phyloP scores from a whole-genome alignment of 1,140 invertebrate genomes.

The Spodoptera litura region DNA sequence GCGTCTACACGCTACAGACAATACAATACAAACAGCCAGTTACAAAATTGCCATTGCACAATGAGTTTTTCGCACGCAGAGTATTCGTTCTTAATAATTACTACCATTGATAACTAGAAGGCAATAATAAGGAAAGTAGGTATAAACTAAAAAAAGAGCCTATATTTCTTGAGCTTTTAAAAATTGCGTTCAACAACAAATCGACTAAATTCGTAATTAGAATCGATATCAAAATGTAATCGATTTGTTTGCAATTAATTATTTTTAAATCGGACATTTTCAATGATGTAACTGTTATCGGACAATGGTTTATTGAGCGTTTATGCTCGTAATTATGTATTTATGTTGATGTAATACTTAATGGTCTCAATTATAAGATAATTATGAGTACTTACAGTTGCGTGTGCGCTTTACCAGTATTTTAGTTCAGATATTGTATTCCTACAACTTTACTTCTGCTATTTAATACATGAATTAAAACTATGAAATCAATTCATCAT shows the following conservation, averaged over 20 bases:
- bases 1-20: conserved; percentile 56
- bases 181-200: conserved; percentile 58
- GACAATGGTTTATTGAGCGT: conserved; percentile 17
- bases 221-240: conserved; percentile 52
- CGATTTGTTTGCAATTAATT: conserved; percentile 41
- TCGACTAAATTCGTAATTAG: conserved; percentile 49
- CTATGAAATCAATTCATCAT: too few species aligned
- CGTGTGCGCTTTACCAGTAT: too few species aligned
- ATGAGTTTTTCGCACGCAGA: conserved; percentile 67
- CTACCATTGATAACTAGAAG: conserved; percentile 36
- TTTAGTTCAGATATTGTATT: too few species aligned
- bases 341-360: conserved; percentile 24
- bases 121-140: conserved; percentile 11
- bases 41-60: conserved; percentile 62
- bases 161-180: conserved; percentile 33
- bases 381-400: background rate
- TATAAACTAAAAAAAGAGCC: background rate
- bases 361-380: background rate
- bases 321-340: conserved; percentile 39
- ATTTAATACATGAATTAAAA: too few species aligned
- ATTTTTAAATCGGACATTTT: conserved; percentile 31
- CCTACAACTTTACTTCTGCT: too few species aligned
- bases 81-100: conserved; percentile 51
- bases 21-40: conserved; percentile 65
- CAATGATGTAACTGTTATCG: conserved; percentile 25